These are phyloP conservation scores for Erebia aethiops DNA, from an alignment of 2,888 invertebrate genomes.

Conservation along the genomic window DNA sequence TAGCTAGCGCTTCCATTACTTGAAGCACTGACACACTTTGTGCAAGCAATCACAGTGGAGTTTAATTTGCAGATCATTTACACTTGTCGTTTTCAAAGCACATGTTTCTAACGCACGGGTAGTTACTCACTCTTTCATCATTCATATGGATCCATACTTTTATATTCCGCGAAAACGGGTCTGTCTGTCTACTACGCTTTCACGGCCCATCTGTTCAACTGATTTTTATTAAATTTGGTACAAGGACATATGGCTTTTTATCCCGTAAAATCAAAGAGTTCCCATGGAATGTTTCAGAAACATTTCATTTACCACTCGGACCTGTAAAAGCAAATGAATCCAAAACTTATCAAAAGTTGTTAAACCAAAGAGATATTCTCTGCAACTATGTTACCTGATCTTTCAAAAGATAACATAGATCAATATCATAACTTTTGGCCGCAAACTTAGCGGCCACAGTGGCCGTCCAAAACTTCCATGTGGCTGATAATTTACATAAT, in stretches of 20 bases:
- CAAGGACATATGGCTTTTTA: no score
- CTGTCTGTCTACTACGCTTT: no score
- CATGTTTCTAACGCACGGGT: constrained; percentile 9
- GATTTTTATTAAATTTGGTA: no score
- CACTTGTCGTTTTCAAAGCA: constrained; percentile 64
- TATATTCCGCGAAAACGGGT: no score
- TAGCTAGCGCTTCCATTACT: neutral
- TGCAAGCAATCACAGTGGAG: constrained; percentile 50
- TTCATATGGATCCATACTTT: neutral
- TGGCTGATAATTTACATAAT: constrained; percentile 81
- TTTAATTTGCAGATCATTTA: constrained; percentile 66
- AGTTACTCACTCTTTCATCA: constrained; percentile 7
- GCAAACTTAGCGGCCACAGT: constrained; percentile 72
- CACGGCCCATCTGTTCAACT: no score
- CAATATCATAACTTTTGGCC: constrained; percentile 73
- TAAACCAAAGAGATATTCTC: constrained; percentile 35
- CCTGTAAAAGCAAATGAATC: constrained; percentile 29
- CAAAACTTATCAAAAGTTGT: constrained; percentile 35
- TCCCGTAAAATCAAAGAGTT: no score
- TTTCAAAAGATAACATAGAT: constrained; percentile 67
- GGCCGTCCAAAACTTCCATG: constrained; percentile 75
- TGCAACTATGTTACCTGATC: constrained; percentile 56
- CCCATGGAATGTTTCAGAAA: constrained; percentile 1
- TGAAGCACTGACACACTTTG: neutral
- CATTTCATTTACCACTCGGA: constrained; percentile 20